Evolutionary conservation across 1,140 invertebrate species (phyloP).

Genomic region (Globodera ellingtonae): DNA sequence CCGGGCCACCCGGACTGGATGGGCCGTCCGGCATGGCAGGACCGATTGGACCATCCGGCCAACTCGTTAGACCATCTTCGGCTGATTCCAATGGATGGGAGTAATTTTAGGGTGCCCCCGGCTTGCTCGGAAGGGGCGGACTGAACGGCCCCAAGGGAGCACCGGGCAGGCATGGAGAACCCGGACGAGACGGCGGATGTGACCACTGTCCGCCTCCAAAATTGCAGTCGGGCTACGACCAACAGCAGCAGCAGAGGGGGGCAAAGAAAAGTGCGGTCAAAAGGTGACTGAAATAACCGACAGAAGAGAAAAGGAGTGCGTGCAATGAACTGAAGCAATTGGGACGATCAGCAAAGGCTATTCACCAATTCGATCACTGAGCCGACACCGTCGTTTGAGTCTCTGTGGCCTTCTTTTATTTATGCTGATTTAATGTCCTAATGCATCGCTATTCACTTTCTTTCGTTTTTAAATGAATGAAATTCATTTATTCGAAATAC

Average conservation of each 20-base stretch:
- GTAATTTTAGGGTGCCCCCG: neutral
- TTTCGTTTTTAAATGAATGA: too few species aligned
- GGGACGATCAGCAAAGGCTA: too few species aligned
- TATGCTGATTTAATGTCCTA: too few species aligned
- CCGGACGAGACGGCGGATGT: neutral
- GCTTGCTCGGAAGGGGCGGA: conserved; percentile 10
- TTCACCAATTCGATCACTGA: too few species aligned
- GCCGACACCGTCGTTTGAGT: too few species aligned
- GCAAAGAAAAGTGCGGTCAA: neutral
- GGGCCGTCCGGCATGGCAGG: conserved; percentile 7
- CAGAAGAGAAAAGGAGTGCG: neutral
- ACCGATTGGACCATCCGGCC: conserved; percentile 2
- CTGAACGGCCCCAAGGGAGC: conserved; percentile 17
- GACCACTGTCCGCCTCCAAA: conserved; percentile 12
- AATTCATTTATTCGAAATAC: too few species aligned
- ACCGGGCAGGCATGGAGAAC: conserved; percentile 21
- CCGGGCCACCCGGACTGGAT: conserved; percentile 12
- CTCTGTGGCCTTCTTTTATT: too few species aligned
- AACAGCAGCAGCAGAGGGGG: neutral
- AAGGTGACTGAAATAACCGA: neutral
- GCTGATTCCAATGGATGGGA: neutral
- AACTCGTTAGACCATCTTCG: neutral
- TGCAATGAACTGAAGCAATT: neutral
- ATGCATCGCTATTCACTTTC: too few species aligned
- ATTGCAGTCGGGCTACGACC: conserved; percentile 17